These are phyloP conservation scores for Carterocephalus palaemon DNA, from an alignment of 2,888 invertebrate species.

Conservation along the genomic window DNA sequence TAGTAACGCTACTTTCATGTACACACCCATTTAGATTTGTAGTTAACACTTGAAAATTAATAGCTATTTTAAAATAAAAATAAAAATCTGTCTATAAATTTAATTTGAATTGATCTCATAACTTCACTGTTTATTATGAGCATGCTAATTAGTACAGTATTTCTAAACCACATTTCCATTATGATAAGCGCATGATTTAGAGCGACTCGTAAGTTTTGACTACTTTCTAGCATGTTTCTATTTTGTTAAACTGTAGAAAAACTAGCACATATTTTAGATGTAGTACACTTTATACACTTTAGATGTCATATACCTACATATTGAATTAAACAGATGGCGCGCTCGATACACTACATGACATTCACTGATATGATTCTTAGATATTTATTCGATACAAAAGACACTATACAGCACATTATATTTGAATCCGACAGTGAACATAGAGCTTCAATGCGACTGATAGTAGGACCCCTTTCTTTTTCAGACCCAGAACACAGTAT, in stretches of 20 bases:
- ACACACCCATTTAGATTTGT: conserved; percentile 58
- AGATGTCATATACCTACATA: not conserved
- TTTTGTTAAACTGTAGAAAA: not conserved
- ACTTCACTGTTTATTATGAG: too few relatives aligned
- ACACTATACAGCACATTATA: conserved; percentile 45
- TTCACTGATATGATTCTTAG: conserved; percentile 32
- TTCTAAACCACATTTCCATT: too few relatives aligned
- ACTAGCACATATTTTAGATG: conserved; percentile 7
- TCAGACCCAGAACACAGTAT: conserved; percentile 98
- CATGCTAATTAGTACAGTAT: not conserved
- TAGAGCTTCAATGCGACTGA: conserved; percentile 75
- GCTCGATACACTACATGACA: conserved; percentile 22
- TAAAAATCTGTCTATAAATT: too few relatives aligned
- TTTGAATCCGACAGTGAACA: conserved; percentile 55
- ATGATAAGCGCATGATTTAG: too few relatives aligned
- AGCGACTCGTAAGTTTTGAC: too few relatives aligned
- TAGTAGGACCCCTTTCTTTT: conserved; percentile 78
- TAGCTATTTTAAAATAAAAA: too few relatives aligned
- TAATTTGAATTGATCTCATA: too few relatives aligned
- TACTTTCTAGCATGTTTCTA: too few relatives aligned
- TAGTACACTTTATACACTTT: conserved; percentile 5
- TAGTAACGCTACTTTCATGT: conserved; percentile 64
- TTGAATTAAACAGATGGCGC: conserved; percentile 1
- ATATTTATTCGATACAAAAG: conserved; percentile 28
- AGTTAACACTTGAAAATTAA: conserved; percentile 41